Evolutionary conservation across 2,888 invertebrate species (phyloP), one percentile per base, ranked within the genome.

Genomic region (Nymphalis c-album): DNA sequence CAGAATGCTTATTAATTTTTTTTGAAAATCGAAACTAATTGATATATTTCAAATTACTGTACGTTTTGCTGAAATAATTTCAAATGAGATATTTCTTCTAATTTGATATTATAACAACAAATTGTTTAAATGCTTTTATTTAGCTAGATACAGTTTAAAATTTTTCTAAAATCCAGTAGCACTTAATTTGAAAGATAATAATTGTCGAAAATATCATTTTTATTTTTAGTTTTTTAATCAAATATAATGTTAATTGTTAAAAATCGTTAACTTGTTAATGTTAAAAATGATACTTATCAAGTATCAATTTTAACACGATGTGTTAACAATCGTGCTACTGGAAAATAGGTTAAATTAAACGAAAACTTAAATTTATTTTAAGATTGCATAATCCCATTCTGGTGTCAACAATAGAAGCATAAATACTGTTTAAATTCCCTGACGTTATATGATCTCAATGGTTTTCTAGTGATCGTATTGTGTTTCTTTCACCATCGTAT

Each of bases 361-460:
- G 26, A 55, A 17, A 64, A 31, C 58, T 35, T 58, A 47, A 45
- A 61, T 64, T 62, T 35, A 35, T 48, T 50, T 48, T 53, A 53
- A 63, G 4, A 88, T 90, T 90, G 87, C 88, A 87, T 80, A 84
- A 78, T 81, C 87, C 88, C 88, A 88, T 88, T 88, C 73, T 73
- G 85, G 88, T 82, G 83, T 86, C 82, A 85, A 86, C 85, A 88
- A 85, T 79, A 71, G 86, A 90, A 88, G 90, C 86, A 86, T 86
- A 87, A 91, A 91, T 91, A 90, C 90, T 91, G 90, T 86, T 88
- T 62, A 46, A 63, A 62, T 61, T 63, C 50, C 61, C 66, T 61
- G 59, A 57, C 59, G 61, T 59, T 69, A 58, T 18, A 31, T 60
- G 61, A 64, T 63, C 59, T 65, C 71, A 22, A 35, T 60, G 71